phyloP scores from a whole-genome alignment of 1,140 invertebrate genomes.

The Leguminivora glycinivorella region DNA sequence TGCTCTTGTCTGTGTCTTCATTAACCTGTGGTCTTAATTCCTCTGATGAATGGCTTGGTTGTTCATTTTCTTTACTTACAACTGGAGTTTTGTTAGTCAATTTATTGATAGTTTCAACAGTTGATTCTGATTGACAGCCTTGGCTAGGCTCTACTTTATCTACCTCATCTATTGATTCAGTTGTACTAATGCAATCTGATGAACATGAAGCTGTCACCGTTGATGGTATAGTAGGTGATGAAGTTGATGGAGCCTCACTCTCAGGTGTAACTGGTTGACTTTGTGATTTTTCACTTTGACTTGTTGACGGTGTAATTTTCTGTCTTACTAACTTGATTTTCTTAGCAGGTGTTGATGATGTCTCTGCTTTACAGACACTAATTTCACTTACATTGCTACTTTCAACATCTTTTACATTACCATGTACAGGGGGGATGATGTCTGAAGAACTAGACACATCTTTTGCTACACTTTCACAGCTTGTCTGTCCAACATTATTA shows the following conservation, averaged over 20 bases:
- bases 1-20: too few species aligned
- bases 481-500: constrained; percentile 49
- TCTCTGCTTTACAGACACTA: constrained; percentile 75
- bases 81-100: background rate
- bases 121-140: background rate
- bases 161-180: background rate
- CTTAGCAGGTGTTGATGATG: constrained; percentile 64
- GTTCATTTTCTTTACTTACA: constrained; percentile 12
- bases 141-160: background rate
- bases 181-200: constrained; percentile 25
- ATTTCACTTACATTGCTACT: constrained; percentile 71
- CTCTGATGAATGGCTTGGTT: background rate
- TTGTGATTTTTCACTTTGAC: constrained; percentile 41
- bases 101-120: background rate
- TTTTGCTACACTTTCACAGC: constrained; percentile 61
- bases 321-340: constrained; percentile 74
- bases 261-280: constrained; percentile 37
- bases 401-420: constrained; percentile 66
- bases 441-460: constrained; percentile 75
- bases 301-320: constrained; percentile 52
- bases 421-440: constrained; percentile 60
- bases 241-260: constrained; percentile 67
- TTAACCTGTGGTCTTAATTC: background rate
- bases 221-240: constrained; percentile 41
- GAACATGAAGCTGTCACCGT: background rate